Evolutionary conservation across 2,113 vertebrate genomes (phyloP).

Genomic region (Synodontis membranacea): DNA sequence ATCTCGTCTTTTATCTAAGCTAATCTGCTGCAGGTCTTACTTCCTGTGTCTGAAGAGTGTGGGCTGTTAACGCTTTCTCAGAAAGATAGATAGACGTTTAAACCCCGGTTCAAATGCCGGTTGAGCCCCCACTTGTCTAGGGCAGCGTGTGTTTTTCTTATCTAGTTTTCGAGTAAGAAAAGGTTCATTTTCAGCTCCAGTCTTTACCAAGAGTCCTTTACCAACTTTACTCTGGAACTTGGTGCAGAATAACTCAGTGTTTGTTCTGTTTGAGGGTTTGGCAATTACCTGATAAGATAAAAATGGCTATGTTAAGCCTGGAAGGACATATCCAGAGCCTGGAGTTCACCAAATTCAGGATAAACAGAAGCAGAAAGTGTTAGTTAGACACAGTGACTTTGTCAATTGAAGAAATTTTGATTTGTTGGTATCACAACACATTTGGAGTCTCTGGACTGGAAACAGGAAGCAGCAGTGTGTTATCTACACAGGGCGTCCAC

Average conservation of each 20-base stretch:
- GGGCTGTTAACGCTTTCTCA: neutral
- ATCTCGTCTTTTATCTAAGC: neutral
- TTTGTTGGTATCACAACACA: neutral
- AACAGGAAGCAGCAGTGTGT: conserved; percentile 18
- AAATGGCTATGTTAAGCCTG: neutral
- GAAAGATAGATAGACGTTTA: neutral
- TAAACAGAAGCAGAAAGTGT: neutral
- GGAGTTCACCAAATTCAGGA: neutral
- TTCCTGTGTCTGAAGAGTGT: conserved; percentile 2
- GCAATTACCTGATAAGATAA: neutral
- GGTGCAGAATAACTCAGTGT: neutral
- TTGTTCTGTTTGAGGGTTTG: neutral
- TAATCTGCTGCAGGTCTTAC: neutral
- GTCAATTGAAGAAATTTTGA: neutral
- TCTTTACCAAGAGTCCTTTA: neutral
- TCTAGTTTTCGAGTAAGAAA: neutral
- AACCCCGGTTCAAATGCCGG: neutral
- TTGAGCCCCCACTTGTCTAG: neutral
- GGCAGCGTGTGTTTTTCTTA: neutral
- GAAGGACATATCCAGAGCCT: neutral
- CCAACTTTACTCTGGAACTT: neutral
- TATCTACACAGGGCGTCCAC: conserved; percentile 7
- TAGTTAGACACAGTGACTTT: neutral
- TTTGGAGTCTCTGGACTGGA: neutral
- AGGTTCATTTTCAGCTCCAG: neutral